Percentiles rank a stretch among this genome's conserved stretches.
These are phyloP conservation scores for Ochropleura leucogaster DNA, from an alignment of 2,888 invertebrate genomes.

Conservation along the genomic window DNA sequence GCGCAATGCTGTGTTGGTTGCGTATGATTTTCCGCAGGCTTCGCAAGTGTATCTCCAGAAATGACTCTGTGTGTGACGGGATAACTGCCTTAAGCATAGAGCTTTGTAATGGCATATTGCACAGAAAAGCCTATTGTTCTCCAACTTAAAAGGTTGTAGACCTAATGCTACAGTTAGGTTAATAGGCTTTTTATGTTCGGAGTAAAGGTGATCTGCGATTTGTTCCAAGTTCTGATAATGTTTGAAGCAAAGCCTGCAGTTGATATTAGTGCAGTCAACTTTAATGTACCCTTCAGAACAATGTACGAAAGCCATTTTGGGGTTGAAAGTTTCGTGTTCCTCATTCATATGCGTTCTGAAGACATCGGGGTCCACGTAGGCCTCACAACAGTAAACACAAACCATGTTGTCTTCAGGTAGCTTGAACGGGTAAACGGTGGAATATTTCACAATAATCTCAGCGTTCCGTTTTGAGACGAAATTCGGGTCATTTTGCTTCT, in stretches of 20 bases:
- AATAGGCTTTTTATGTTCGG: conserved; percentile 76
- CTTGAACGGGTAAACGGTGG: conserved; percentile 87
- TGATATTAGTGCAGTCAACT: conserved; percentile 82
- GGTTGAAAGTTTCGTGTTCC: conserved; percentile 80
- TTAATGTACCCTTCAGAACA: conserved; percentile 83
- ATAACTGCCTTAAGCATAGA: conserved; percentile 79
- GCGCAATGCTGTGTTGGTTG: conserved; percentile 79
- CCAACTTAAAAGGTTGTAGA: conserved; percentile 82
- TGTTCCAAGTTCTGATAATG: conserved; percentile 73
- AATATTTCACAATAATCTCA: conserved; percentile 84
- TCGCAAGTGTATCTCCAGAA: conserved; percentile 84
- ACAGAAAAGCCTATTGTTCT: conserved; percentile 78
- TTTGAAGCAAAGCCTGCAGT: conserved; percentile 80
- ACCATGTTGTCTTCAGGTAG: conserved; percentile 84
- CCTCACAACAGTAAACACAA: conserved; percentile 86
- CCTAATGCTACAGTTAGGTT: conserved; percentile 76
- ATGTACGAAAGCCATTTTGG: conserved; percentile 81
- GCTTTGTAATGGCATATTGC: conserved; percentile 79
- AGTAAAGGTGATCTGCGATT: conserved; percentile 78
- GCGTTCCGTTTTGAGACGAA: conserved; percentile 86
- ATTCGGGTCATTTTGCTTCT: conserved; percentile 79
- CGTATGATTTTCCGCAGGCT: conserved; percentile 84
- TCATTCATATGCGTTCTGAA: conserved; percentile 83
- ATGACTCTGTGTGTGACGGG: conserved; percentile 83
- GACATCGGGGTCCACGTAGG: conserved; percentile 76